phyloP scores from a whole-genome alignment of 2,113 vertebrate genomes.

The Forbesichthys agassizii region DNA sequence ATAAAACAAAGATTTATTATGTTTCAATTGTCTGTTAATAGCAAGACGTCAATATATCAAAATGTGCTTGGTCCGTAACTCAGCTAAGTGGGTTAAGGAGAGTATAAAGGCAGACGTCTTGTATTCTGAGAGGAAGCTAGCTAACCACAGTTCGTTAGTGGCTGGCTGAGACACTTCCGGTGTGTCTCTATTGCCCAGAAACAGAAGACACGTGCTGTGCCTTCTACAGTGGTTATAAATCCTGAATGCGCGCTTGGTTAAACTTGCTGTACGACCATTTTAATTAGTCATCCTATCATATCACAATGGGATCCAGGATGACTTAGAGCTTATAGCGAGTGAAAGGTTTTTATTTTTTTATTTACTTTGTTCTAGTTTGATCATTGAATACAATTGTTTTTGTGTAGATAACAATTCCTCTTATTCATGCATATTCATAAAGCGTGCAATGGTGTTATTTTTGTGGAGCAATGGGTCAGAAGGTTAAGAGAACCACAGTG shows the following conservation, averaged over 20 bases:
- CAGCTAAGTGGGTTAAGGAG: too few species aligned
- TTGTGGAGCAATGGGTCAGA: background rate
- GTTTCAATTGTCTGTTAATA: too few species aligned
- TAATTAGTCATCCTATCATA: background rate
- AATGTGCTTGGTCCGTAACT: too few species aligned
- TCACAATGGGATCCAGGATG: background rate
- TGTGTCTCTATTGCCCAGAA: background rate
- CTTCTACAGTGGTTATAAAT: slow-evolving; percentile 12
- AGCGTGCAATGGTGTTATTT: too few species aligned
- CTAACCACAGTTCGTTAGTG: slow-evolving; percentile 51
- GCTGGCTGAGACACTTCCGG: slow-evolving; percentile 34
- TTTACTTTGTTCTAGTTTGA: too few species aligned
- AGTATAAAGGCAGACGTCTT: too few species aligned
- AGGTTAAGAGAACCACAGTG: slow-evolving; percentile 1
- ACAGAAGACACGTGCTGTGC: slow-evolving; percentile 25
- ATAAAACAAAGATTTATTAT: too few species aligned
- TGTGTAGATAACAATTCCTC: background rate
- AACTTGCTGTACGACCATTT: too few species aligned
- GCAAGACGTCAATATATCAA: too few species aligned
- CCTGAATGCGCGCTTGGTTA: too few species aligned
- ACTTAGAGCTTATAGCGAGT: background rate
- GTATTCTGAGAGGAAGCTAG: slow-evolving; percentile 48
- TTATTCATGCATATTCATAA: background rate
- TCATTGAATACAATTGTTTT: too few species aligned
- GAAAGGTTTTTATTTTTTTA: background rate